Evolutionary conservation across 2,797 vertebrate species (phyloP).

Genomic region (Microtus obscurus): DNA sequence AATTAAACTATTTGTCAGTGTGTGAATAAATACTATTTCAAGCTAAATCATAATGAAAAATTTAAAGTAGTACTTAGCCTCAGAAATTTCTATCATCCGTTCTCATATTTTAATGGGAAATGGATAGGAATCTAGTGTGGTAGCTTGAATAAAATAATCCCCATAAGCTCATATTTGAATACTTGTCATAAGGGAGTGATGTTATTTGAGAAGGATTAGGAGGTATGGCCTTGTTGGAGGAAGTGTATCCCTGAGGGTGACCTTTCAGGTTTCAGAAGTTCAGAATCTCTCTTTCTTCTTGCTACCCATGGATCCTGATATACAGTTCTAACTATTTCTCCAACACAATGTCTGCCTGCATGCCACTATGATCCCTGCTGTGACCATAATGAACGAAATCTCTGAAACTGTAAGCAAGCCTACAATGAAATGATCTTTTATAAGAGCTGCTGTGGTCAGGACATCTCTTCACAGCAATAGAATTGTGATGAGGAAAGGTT

Average conservation of each 20-base stretch:
- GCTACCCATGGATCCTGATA: neutral
- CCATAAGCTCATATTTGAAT: neutral
- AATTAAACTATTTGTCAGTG: conserved; percentile 1
- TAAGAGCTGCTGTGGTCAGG: neutral
- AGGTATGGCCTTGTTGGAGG: neutral
- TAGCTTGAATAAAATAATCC: neutral
- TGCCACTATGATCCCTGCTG: neutral
- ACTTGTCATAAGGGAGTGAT: neutral
- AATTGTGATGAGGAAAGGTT: neutral
- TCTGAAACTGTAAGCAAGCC: neutral
- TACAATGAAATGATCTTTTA: neutral
- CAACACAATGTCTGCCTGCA: neutral
- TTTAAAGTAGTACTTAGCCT: neutral
- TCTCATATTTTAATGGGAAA: neutral
- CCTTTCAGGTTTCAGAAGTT: neutral
- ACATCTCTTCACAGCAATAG: neutral
- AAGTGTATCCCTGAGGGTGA: neutral
- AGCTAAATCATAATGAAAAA: neutral
- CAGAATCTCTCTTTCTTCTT: neutral
- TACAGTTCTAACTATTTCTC: neutral
- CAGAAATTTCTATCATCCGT: neutral
- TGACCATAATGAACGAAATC: neutral
- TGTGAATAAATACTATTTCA: conserved; percentile 24
- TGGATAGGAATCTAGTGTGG: neutral
- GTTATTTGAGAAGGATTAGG: neutral